phyloP scores from a whole-genome alignment of 2,113 vertebrate genomes.

The Salvelinus fontinalis region DNA sequence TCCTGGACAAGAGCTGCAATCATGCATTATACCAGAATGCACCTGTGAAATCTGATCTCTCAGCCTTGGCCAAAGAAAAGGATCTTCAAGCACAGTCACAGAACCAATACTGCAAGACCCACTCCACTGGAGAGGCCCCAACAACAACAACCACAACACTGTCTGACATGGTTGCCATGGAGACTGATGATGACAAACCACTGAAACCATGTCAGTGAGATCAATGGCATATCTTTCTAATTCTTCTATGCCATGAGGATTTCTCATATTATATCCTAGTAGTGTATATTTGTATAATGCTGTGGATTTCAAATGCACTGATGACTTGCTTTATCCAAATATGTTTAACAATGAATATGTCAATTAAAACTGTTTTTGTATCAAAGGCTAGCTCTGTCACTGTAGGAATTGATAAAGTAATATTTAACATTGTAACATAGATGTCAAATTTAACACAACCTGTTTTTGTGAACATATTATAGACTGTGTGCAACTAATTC shows the following conservation, averaged over 20 bases:
- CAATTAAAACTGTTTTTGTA: background rate
- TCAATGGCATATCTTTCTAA: background rate
- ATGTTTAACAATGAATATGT: background rate
- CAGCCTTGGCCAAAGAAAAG: conserved; percentile 22
- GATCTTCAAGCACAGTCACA: background rate
- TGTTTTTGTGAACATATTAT: background rate
- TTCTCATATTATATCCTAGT: background rate
- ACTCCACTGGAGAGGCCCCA: background rate
- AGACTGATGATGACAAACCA: background rate
- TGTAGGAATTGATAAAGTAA: too few species aligned
- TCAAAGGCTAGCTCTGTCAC: too few species aligned
- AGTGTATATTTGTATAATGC: background rate
- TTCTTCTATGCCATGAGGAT: background rate
- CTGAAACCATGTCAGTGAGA: background rate
- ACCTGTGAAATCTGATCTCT: conserved; percentile 18
- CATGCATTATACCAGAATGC: conserved; percentile 54
- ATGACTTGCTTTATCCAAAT: background rate
- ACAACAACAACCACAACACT: background rate
- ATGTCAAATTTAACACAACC: background rate
- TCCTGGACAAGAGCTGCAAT: conserved; percentile 27
- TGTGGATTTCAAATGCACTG: background rate
- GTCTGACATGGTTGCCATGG: background rate
- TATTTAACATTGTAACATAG: background rate
- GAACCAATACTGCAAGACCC: conserved; percentile 44
- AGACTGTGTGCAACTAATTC: background rate